Evolutionary conservation across 1,140 invertebrate species (phyloP).

Genomic region (Brachionus koreanus): DNA sequence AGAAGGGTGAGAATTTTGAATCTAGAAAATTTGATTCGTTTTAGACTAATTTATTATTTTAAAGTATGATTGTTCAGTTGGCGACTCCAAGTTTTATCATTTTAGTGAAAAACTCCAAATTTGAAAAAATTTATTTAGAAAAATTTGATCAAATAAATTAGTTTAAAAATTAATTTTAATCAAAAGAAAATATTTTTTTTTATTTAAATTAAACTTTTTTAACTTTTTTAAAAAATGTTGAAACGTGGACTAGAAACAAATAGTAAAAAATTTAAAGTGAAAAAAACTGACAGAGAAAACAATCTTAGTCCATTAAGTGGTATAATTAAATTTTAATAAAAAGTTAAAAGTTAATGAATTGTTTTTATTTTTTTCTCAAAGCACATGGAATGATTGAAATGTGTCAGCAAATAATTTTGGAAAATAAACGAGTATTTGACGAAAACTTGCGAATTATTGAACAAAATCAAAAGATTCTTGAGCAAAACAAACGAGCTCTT

Average conservation of each 20-base stretch:
- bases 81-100: constrained; percentile 62
- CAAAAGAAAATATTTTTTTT: no score
- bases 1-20: constrained; percentile 61
- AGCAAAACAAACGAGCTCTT: neutral
- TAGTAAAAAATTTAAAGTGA: neutral
- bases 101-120: constrained; percentile 56
- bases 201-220: no score
- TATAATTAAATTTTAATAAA: no score
- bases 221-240: no score
- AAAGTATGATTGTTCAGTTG: constrained; percentile 59
- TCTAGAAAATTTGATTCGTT: neutral
- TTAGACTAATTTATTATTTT: constrained; percentile 48
- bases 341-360: no score
- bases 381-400: neutral
- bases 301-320: no score
- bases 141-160: constrained; percentile 30
- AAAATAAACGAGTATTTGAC: neutral
- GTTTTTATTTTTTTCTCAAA: no score
- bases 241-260: neutral
- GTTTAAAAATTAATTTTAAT: no score
- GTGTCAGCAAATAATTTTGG: neutral
- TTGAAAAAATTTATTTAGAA: constrained; percentile 28
- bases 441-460: neutral
- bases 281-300: neutral
- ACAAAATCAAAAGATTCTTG: neutral